Evolutionary conservation across 2,888 invertebrate genomes (phyloP), one percentile per base, ranked within the genome.

Genomic region (Phyto melanocephala): DNA sequence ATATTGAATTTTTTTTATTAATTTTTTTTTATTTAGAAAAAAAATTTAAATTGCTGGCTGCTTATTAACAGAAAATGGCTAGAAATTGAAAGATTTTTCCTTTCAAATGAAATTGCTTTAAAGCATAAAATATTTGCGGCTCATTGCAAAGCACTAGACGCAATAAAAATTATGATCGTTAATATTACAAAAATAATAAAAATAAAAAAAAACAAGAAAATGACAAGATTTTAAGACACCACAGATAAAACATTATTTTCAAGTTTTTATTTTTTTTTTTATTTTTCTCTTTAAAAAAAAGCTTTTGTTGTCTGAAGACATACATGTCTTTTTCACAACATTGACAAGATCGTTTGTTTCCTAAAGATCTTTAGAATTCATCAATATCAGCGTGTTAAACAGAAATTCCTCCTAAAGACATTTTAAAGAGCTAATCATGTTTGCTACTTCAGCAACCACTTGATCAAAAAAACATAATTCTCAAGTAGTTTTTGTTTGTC

Each of bases 141-240:
- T 88, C 90, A 90, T 90, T 90, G 90, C 89, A 88, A 87, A 86
- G 88, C 90, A 90, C 86, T 87, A 89, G 89, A 89, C 89, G 88
- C 87, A 86, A 88, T 71, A 89, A 88, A 89, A 88, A 87, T 86
- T 84, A 87, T 84, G 85, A 84, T 76, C 80, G 76, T 70, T 78
- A 70, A 77, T 67, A 76, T 62, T 37, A 62, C 33, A 77, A 54
- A 65, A 47, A 40, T 47, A 52, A 4, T 35, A 70, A 50, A 37
- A 37, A 70, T 28, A 33, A 42, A 20, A 60, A 50, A 6, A 47
- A 65, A 20, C n/a, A 47, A 72, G 40, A 50, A 63, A 70, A 58
- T 24, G 42, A 65, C 35, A 65, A 58, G 45, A 37, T 56, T 63
- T 62, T 24, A 22, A 33, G 17, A 70, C 52, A 42, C 40, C 58